Evolutionary conservation across 2,113 vertebrate genomes (phyloP).

Genomic region (Tylochromis polylepis): DNA sequence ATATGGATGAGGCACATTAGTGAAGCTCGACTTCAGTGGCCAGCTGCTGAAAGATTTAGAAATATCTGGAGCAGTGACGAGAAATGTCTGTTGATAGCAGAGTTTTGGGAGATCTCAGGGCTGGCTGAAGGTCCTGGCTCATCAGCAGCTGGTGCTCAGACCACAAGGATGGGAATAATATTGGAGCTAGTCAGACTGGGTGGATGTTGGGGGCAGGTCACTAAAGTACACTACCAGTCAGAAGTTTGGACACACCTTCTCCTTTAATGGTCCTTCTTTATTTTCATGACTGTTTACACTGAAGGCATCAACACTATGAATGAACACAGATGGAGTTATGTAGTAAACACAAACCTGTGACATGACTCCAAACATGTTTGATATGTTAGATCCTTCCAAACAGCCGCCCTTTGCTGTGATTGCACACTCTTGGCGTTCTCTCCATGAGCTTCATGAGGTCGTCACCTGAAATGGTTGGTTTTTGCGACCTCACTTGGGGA

Average conservation of each 20-base stretch:
- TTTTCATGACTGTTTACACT: no score
- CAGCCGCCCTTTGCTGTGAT: background rate
- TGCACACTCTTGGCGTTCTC: no score
- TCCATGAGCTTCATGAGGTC: no score
- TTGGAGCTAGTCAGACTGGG: background rate
- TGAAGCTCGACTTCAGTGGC: background rate
- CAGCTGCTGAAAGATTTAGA: background rate
- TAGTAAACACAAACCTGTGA: background rate
- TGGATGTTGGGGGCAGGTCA: background rate
- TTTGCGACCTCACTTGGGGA: no score
- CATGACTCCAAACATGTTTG: accelerated
- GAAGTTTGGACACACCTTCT: background rate
- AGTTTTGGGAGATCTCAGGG: background rate
- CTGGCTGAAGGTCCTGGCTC: accelerated
- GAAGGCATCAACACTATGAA: background rate
- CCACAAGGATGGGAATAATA: background rate
- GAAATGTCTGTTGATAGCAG: background rate
- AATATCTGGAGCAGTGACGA: background rate
- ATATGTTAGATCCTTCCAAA: background rate
- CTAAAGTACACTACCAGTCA: background rate
- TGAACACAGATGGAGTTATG: accelerated
- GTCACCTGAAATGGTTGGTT: no score
- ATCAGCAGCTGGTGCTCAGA: background rate
- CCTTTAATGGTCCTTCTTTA: background rate
- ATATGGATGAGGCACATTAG: background rate